A percentile compares a stretch with the other conserved stretches of the same genome.
Evolutionary conservation across 1,140 invertebrate species (phyloP).

Genomic region (Drosophila dunni): DNA sequence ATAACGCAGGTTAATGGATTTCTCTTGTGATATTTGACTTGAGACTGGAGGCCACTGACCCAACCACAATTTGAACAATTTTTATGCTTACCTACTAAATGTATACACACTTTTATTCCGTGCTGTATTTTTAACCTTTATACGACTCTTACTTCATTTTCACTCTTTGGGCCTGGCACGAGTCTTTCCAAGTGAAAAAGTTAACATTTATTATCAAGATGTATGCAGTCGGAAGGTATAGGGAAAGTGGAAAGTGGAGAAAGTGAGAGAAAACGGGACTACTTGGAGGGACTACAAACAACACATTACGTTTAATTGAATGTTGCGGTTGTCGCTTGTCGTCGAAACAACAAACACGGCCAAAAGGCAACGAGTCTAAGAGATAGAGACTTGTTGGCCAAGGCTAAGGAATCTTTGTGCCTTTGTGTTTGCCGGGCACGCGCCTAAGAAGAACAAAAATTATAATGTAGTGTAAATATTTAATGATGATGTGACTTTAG

Average conservation of each 20-base stretch:
- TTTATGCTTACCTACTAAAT: conserved; percentile 10
- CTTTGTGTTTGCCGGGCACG: conserved; percentile 55
- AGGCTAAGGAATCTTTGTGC: background rate
- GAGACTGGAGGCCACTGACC: conserved; percentile 42
- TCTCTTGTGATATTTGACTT: conserved; percentile 77
- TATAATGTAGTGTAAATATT: conserved; percentile 83
- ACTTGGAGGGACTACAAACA: conserved; percentile 73
- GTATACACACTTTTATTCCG: conserved; percentile 7
- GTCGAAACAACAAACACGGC: conserved; percentile 16
- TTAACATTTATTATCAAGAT: conserved; percentile 76
- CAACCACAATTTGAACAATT: conserved; percentile 23
- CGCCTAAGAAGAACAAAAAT: conserved; percentile 62
- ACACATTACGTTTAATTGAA: conserved; percentile 82
- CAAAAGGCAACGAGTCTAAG: background rate
- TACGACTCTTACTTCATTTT: conserved; percentile 57
- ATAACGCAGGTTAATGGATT: conserved; percentile 75
- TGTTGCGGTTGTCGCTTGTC: conserved; percentile 67
- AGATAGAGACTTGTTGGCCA: conserved; percentile 14
- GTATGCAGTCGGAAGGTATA: background rate
- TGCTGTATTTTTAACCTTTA: conserved; percentile 44
- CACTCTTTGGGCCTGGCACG: conserved; percentile 52
- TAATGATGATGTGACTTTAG: conserved; percentile 81
- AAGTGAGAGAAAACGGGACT: conserved; percentile 3
- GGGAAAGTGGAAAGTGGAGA: background rate
- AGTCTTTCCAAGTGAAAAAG: conserved; percentile 71